These are phyloP conservation scores for Dufourea novaeangliae DNA, from an alignment of 1,140 invertebrate species.

Conservation along the genomic window DNA sequence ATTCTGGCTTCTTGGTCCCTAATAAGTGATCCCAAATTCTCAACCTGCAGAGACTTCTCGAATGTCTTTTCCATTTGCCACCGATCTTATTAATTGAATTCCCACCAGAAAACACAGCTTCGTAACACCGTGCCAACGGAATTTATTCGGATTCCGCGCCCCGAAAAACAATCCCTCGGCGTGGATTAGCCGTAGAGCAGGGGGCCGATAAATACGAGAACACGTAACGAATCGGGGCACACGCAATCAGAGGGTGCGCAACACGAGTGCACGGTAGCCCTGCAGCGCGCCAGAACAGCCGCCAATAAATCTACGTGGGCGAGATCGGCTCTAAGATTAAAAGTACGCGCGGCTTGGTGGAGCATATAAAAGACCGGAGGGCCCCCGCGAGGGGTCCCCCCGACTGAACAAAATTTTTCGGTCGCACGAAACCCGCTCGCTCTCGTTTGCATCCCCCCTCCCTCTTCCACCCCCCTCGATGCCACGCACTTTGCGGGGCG, in stretches of 20 bases:
- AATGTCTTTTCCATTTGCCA: too few relatives aligned
- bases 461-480: conserved; percentile 56
- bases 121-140: neutral
- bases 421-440: conserved; percentile 37
- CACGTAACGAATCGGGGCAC: conserved; percentile 37
- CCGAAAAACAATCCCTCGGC: conserved; percentile 33
- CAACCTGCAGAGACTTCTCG: too few relatives aligned
- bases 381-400: conserved; percentile 5
- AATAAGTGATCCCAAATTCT: too few relatives aligned
- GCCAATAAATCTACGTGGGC: conserved; percentile 62
- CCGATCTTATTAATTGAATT: too few relatives aligned
- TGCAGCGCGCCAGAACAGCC: conserved; percentile 29
- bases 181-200: conserved; percentile 31
- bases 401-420: conserved; percentile 58
- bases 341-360: conserved; percentile 39
- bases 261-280: conserved; percentile 36
- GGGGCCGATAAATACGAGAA: conserved; percentile 43
- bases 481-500: conserved; percentile 47
- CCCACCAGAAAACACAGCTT: neutral
- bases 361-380: conserved; percentile 30
- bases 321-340: conserved; percentile 63
- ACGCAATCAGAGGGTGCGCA: conserved; percentile 38
- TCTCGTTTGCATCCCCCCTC: conserved; percentile 62
- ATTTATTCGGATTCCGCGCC: conserved; percentile 8
- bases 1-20: too few relatives aligned